phyloP scores from a whole-genome alignment of 2,797 vertebrate species.

The Psittacula echo region DNA sequence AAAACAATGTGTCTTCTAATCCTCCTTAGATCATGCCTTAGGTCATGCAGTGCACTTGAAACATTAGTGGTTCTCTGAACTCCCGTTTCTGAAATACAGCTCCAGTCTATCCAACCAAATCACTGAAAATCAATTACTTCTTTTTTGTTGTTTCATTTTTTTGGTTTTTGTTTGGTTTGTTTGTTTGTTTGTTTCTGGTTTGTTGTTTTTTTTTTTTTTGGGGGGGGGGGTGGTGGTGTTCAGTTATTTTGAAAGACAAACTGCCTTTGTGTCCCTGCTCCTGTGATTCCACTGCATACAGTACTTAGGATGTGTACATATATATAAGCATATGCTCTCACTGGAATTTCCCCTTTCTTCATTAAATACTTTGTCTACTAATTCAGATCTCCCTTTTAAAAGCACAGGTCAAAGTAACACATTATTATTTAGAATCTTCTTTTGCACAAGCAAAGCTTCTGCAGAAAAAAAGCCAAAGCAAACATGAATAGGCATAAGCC shows the following conservation, averaged over 20 bases:
- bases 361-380: not conserved
- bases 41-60: not conserved
- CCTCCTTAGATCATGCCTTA: not conserved
- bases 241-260: not conserved
- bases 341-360: not conserved
- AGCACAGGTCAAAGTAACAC: not conserved
- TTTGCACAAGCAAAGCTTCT: not conserved
- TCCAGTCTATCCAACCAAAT: not conserved
- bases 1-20: not conserved
- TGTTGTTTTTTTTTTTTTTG: too few species aligned
- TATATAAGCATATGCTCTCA: not conserved
- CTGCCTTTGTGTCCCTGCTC: not conserved
- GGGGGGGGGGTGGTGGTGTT: accelerated
- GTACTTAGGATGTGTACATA: not conserved
- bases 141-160: not conserved
- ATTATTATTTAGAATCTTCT: not conserved
- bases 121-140: not conserved
- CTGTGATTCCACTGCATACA: not conserved
- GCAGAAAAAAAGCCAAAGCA: not conserved
- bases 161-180: too few species aligned
- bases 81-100: not conserved
- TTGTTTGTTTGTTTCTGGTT: too few species aligned
- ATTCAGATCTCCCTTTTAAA: not conserved
- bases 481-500: not conserved
- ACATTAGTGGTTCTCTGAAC: not conserved